Base-by-base conservation (phyloP, 2,113 vertebrate species). In the Sorex fumeus region DNA sequence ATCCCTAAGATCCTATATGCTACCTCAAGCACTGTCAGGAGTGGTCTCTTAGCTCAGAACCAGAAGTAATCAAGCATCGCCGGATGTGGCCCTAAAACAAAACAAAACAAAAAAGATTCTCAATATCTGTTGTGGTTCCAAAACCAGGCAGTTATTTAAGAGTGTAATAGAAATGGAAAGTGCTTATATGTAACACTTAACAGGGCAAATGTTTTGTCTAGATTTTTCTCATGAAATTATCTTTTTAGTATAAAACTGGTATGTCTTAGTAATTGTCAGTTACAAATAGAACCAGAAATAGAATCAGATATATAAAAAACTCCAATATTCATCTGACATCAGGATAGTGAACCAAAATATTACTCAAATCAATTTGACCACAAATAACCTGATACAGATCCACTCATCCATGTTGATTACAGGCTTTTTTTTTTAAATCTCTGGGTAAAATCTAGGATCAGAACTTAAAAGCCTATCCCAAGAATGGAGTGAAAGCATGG, bases 401-500 rank as follows among this genome's bases (percentile, higher is more conserved):
- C 64, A 47, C 87, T 28, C 71, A 40, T 94, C n/a, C 36, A 32
- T 36, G 78, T 72, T 88, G 57, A 60, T 19, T 75, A 32, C 15
- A 86, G 66, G 18, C 43, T 78, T 2, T 69, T 2, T 69, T 66
- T 89, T 60, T 91, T 45, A 96, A 91, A 90, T 85, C 64, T 93
- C 64, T n/a, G 69, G 23, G 40, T 90, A 87, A 92, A 93, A 77
- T 91, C 66, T 82, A 91, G 30, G 23, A n/a, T 32, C 2, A 60
- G 66, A 78, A 75, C 25, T 45, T 45, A 62, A 32, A 53, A 66
- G 74, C 6, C 53, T 34, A 27, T 60, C 18, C 47, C 27, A 72
- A 45, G 70, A 75, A 66, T 19, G 10, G 25, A 8, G 25, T 2
- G 5, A 76, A 79, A 34, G 76, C 30, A 57, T 2, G 3, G 62